A percentile compares a stretch with the other conserved stretches of the same genome.
Evolutionary conservation across 1,140 invertebrate species (phyloP).

Genomic region (Ips typographus): DNA sequence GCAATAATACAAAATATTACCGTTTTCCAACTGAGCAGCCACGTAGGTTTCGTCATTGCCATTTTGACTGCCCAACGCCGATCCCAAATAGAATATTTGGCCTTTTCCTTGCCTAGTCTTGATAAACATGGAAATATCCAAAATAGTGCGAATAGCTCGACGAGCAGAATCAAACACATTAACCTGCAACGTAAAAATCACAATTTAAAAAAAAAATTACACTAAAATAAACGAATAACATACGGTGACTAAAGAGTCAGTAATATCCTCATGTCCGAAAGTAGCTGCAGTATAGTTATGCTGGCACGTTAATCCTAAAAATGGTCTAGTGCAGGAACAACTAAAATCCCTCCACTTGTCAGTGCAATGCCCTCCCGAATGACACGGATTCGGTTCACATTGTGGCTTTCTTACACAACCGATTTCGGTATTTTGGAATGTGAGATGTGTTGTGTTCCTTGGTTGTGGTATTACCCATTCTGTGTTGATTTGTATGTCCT

Average conservation of each 20-base stretch:
- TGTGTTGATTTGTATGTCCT: slow-evolving; percentile 85
- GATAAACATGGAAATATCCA: slow-evolving; percentile 92
- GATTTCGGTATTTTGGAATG: slow-evolving; percentile 60
- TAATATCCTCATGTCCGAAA: slow-evolving; percentile 83
- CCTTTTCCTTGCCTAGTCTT: slow-evolving; percentile 79
- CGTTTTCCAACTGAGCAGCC: slow-evolving; percentile 72
- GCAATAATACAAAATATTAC: slow-evolving; percentile 11
- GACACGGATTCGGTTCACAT: slow-evolving; percentile 84
- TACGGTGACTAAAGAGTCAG: slow-evolving; percentile 65
- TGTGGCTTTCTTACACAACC: slow-evolving; percentile 78
- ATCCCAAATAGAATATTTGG: slow-evolving; percentile 87
- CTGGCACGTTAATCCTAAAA: slow-evolving; percentile 83
- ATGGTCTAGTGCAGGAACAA: slow-evolving; percentile 84
- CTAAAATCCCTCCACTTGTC: slow-evolving; percentile 75
- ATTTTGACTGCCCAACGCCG: slow-evolving; percentile 56
- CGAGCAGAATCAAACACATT: slow-evolving; percentile 66
- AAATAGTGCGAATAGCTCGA: slow-evolving; percentile 69
- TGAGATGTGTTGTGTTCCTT: slow-evolving; percentile 36
- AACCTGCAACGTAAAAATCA: slow-evolving; percentile 53
- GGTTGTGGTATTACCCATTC: slow-evolving; percentile 63
- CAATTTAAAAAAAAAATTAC: not conserved
- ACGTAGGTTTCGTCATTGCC: slow-evolving; percentile 65
- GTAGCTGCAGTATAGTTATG: slow-evolving; percentile 88
- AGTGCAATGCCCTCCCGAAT: slow-evolving; percentile 80
- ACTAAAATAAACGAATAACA: slow-evolving; percentile 2